These are phyloP conservation scores for Lanius ludovicianus DNA, from an alignment of 2,113 vertebrate genomes.

Conservation along the genomic window DNA sequence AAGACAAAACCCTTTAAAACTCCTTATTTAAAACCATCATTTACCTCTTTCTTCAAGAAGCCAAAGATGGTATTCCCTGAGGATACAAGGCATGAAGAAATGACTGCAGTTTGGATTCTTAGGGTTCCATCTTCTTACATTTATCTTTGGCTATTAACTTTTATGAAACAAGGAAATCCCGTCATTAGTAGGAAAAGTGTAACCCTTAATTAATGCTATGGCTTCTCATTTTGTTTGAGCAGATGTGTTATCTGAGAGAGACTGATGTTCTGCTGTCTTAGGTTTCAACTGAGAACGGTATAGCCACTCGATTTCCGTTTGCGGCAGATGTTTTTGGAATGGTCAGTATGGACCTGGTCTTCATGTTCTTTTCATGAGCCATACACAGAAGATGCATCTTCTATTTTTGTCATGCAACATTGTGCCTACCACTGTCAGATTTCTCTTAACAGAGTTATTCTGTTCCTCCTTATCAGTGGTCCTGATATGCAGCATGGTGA, in stretches of 20 bases:
- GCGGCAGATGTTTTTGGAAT: not conserved
- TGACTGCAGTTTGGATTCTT: not conserved
- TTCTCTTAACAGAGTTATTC: not conserved
- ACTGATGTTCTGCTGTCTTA: not conserved
- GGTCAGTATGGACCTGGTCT: not conserved
- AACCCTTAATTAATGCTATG: not conserved
- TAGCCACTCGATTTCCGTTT: rapidly evolving
- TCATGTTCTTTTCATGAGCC: not conserved
- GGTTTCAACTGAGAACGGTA: not conserved
- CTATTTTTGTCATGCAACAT: not conserved
- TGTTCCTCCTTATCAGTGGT: not conserved
- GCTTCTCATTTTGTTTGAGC: not conserved
- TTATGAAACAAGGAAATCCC: not conserved
- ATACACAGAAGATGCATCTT: not conserved
- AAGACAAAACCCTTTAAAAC: not conserved
- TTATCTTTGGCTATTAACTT: not conserved
- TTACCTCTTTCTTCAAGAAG: not conserved
- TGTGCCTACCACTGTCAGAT: not conserved
- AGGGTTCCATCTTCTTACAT: not conserved
- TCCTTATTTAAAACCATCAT: not conserved
- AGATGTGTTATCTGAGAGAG: not conserved
- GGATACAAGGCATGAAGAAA: not conserved
- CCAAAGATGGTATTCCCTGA: not conserved
- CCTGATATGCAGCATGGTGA: not conserved
- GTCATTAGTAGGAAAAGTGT: not conserved